These are phyloP conservation scores for Ladona fulva DNA, from an alignment of 1,140 invertebrate species.

Conservation along the genomic window DNA sequence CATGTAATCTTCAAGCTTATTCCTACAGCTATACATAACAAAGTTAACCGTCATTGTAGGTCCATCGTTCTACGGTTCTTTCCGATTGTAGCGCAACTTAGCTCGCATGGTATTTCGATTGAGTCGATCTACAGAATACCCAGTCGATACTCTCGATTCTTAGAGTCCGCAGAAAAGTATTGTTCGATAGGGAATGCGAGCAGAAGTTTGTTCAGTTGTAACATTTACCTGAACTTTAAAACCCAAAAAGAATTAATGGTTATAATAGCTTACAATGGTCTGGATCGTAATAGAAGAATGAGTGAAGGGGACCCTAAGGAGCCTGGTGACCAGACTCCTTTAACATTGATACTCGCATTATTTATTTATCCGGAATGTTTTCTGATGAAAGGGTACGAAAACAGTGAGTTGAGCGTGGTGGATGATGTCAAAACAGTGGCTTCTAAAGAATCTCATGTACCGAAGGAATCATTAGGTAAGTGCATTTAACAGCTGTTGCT, in stretches of 20 bases:
- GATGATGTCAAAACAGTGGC: background rate
- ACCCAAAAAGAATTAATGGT: background rate
- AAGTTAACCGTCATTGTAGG: background rate
- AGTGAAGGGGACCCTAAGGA: background rate
- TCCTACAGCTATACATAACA: background rate
- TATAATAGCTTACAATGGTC: background rate
- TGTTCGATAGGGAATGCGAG: background rate
- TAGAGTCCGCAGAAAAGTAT: background rate
- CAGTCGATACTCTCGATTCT: background rate
- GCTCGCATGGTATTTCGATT: too few relatives aligned
- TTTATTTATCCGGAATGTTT: slow-evolving; percentile 6
- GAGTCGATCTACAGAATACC: too few relatives aligned
- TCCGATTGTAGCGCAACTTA: too few relatives aligned
- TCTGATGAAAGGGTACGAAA: background rate
- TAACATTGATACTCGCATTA: background rate
- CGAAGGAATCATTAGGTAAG: background rate
- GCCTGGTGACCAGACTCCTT: background rate
- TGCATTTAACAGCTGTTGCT: background rate
- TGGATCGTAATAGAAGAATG: background rate
- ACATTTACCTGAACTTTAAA: too few relatives aligned
- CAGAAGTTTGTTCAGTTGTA: background rate
- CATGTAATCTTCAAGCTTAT: background rate
- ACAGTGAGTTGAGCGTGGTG: background rate
- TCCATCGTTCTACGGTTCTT: background rate
- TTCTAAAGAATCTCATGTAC: background rate